Evolutionary conservation across 2,113 vertebrate genomes (phyloP), one percentile per base, ranked within the genome.

Genomic region (Prunella himalayana): DNA sequence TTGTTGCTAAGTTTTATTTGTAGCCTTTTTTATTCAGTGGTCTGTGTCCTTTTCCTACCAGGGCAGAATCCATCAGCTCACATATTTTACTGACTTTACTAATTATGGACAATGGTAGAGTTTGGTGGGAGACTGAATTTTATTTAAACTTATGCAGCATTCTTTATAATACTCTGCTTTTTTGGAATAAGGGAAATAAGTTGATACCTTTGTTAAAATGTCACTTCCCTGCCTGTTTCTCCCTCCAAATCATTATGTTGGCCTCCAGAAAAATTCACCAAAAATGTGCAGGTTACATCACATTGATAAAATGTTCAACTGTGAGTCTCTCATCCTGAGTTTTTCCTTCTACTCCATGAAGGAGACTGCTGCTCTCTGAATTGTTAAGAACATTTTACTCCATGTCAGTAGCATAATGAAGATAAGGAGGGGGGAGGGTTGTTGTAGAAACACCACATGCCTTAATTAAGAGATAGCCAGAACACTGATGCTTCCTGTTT

Each of bases 381-480:
- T 45, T 82, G 41, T 63, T 79, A 47, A 84, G 39, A 66, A 35
- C n/a, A 21, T 72, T 85, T 93, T 69, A 60, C 56, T 96, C 50
- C 51, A 82, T 94, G 30, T 42, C 88, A 90, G n/a, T 6, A 79
- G 66, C 65, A 24, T 39, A 35, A 57, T 47, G 54, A 71, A 87
- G 87, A 88, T 79, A 82, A 92, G 51, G 37, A 47, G 22, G 16
- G 41, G 72, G 72, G 4, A 76, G 70, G 42, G 68, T 47, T 86
- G 50, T 93, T 82, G 84, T 51, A 51, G 85, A 65, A 89, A 64
- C 68, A 70, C 68, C 84, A 85, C 59, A 66, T 88, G 86, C 82
- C 82, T 72, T 86, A 80, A 95, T 94, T 91, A 83, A 39, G 56
- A 94, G 89, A 92, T 89, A 90, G 15, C 90, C 95, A 92, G 94